Evolutionary conservation across 2,888 invertebrate species (phyloP).

Genomic region (Neocrepidodera transversa): DNA sequence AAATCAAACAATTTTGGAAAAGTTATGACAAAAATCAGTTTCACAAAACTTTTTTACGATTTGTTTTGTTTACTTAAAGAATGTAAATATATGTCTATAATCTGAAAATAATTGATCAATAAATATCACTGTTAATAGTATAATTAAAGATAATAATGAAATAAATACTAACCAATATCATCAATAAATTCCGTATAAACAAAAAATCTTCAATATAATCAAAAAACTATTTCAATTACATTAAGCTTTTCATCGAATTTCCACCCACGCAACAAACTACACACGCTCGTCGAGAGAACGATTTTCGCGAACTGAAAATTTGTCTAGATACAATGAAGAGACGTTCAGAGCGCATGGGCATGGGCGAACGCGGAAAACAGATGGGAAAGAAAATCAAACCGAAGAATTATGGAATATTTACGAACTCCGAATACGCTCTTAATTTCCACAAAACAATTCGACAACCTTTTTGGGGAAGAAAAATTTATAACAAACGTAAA

Average conservation of each 20-base stretch:
- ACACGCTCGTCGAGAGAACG: conserved; percentile 1
- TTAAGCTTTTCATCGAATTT: conserved; percentile 9
- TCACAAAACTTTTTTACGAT: too few species aligned
- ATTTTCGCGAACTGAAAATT: conserved; percentile 16
- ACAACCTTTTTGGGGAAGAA: too few species aligned
- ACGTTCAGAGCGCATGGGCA: neutral
- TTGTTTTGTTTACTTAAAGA: too few species aligned
- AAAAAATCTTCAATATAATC: neutral
- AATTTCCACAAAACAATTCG: too few species aligned
- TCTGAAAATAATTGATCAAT: neutral
- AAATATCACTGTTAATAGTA: neutral
- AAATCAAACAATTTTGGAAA: too few species aligned
- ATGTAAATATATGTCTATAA: too few species aligned
- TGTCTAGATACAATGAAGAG: neutral
- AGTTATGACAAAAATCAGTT: too few species aligned
- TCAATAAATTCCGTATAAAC: neutral
- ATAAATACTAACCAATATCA: conserved; percentile 11
- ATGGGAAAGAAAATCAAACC: neutral
- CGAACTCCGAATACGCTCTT: too few species aligned
- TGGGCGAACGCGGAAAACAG: neutral
- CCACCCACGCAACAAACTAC: neutral
- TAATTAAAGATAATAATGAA: neutral
- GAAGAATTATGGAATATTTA: too few species aligned
- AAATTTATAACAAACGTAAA: too few species aligned
- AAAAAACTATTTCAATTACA: neutral